A percentile compares a stretch with the other conserved stretches of the same genome.
Evolutionary conservation across 2,888 invertebrate genomes (phyloP).

Genomic region (Gibbula magus): DNA sequence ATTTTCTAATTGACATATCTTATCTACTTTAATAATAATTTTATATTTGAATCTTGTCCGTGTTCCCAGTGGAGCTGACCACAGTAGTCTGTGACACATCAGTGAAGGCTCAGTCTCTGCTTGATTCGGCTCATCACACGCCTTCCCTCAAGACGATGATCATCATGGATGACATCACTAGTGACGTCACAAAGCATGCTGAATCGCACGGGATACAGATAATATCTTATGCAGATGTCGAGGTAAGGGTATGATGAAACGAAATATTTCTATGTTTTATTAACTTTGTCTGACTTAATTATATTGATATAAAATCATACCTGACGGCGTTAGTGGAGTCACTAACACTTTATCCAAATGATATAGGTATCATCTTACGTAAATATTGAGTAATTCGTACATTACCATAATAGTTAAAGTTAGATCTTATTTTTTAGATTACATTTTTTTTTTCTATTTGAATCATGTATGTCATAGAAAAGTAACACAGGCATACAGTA

Average conservation of each 20-base stretch:
- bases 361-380: too few relatives aligned
- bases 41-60: not conserved
- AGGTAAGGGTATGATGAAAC: constrained; percentile 74
- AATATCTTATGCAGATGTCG: constrained; percentile 87
- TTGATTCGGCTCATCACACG: constrained; percentile 85
- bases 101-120: constrained; percentile 88
- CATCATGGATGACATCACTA: constrained; percentile 86
- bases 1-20: too few relatives aligned
- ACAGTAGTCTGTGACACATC: constrained; percentile 93
- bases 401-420: too few relatives aligned
- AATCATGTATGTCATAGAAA: not conserved
- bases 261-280: too few relatives aligned
- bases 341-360: too few relatives aligned
- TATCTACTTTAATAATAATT: not conserved
- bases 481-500: too few relatives aligned
- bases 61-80: constrained; percentile 85
- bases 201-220: constrained; percentile 89
- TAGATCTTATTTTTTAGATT: too few relatives aligned
- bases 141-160: constrained; percentile 87
- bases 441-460: too few relatives aligned
- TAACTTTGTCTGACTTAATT: too few relatives aligned
- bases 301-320: too few relatives aligned
- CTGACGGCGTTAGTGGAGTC: too few relatives aligned
- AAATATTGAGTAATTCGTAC: too few relatives aligned
- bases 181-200: constrained; percentile 87